Evolutionary conservation across 2,888 invertebrate genomes (phyloP).

Genomic region (Ceraclea dissimilis): DNA sequence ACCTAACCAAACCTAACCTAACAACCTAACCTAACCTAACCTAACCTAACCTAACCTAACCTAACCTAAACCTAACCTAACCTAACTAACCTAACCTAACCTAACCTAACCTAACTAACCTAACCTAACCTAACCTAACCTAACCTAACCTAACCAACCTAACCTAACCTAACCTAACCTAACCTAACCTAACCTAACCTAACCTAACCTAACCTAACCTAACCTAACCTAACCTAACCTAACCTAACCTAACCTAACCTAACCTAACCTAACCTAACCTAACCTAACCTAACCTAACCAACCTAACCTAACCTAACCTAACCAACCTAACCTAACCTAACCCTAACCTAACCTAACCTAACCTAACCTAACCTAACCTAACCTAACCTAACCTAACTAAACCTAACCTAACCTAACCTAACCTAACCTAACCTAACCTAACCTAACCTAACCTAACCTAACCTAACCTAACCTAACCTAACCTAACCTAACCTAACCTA

Average conservation of each 20-base stretch:
- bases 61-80: constrained; percentile 26
- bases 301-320: constrained; percentile 5
- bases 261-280: constrained; percentile 2
- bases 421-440: constrained; percentile 13
- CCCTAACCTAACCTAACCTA: constrained; percentile 11
- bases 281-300: not conserved
- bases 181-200: constrained; percentile 21
- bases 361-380: constrained; percentile 11
- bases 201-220: constrained; percentile 11
- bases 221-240: constrained; percentile 24
- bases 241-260: constrained; percentile 14
- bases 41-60: constrained; percentile 27
- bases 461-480: constrained; percentile 11
- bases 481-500: constrained; percentile 14
- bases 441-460: constrained; percentile 14
- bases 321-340: not conserved
- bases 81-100: constrained; percentile 25
- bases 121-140: constrained; percentile 31
- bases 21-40: constrained; percentile 26
- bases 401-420: constrained; percentile 13
- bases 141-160: constrained; percentile 25
- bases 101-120: constrained; percentile 56
- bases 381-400: constrained; percentile 12
- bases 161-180: constrained; percentile 24
- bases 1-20: constrained; percentile 26